Percentiles rank a stretch among this genome's conserved stretches.
phyloP scores from a whole-genome alignment of 2,113 vertebrate genomes.

The Dasypus novemcinctus region DNA sequence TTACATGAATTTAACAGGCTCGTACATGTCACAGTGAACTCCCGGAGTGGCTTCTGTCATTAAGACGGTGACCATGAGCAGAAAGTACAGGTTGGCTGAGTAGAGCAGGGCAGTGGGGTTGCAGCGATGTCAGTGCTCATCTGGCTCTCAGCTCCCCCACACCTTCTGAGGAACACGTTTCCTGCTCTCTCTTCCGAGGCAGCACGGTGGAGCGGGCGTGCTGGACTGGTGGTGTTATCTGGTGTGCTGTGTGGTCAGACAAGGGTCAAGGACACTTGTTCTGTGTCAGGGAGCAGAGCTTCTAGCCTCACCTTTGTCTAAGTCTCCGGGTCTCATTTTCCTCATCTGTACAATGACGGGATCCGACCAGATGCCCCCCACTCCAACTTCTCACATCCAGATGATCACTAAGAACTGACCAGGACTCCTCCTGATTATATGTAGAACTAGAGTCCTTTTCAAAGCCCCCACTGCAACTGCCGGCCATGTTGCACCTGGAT shows the following conservation, averaged over 20 bases:
- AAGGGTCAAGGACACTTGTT: not conserved
- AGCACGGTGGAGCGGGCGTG: accelerated
- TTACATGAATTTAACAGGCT: slow-evolving; percentile 4
- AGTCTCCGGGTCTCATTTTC: not conserved
- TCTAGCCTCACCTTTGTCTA: not conserved
- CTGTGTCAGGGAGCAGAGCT: not conserved
- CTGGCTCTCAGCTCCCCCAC: not conserved
- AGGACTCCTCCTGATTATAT: not conserved
- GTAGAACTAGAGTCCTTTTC: not conserved
- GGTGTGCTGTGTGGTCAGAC: not conserved
- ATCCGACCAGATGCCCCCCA: not conserved
- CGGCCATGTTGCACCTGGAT: not conserved
- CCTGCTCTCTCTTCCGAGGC: not conserved
- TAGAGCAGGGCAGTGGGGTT: not conserved
- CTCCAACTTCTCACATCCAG: no score
- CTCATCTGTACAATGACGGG: not conserved
- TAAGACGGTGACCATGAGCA: not conserved
- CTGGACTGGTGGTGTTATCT: not conserved
- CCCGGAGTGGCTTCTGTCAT: not conserved
- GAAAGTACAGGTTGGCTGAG: not conserved
- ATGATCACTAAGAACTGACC: not conserved
- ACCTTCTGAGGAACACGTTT: not conserved
- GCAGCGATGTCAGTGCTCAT: no score
- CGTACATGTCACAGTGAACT: not conserved
- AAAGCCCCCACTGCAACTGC: accelerated